These are phyloP conservation scores for Corythornis cristatus DNA, from an alignment of 2,113 vertebrate genomes.

Conservation along the genomic window DNA sequence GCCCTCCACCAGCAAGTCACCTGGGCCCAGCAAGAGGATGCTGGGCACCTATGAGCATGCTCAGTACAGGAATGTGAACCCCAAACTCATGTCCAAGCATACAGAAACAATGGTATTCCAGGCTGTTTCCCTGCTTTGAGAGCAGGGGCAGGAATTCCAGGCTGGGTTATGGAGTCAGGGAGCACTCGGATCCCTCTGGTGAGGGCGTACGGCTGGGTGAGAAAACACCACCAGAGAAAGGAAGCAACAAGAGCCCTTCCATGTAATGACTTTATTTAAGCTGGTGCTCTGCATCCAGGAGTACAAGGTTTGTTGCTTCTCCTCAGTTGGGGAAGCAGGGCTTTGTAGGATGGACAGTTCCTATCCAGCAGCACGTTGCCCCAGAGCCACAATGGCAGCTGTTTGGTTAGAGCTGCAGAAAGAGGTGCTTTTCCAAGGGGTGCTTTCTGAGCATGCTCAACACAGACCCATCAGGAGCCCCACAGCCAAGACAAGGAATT, in stretches of 20 bases:
- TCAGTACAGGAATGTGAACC: background rate
- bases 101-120: background rate
- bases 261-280: background rate
- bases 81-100: background rate
- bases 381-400: background rate
- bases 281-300: background rate
- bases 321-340: background rate
- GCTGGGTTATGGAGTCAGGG: background rate
- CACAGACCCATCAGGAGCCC: constrained; percentile 10
- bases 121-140: background rate
- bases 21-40: background rate
- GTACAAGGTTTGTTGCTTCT: background rate
- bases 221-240: background rate
- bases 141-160: background rate
- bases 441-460: constrained; percentile 62
- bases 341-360: background rate
- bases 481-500: background rate
- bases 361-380: background rate
- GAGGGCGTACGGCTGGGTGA: background rate
- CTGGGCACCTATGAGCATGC: constrained; percentile 57
- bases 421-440: background rate
- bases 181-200: background rate
- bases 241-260: background rate
- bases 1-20: constrained; percentile 79
- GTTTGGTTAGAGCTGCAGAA: background rate